Conservation (phyloP, 2,113 vertebrate species). For the Microtus richardsoni region DNA sequence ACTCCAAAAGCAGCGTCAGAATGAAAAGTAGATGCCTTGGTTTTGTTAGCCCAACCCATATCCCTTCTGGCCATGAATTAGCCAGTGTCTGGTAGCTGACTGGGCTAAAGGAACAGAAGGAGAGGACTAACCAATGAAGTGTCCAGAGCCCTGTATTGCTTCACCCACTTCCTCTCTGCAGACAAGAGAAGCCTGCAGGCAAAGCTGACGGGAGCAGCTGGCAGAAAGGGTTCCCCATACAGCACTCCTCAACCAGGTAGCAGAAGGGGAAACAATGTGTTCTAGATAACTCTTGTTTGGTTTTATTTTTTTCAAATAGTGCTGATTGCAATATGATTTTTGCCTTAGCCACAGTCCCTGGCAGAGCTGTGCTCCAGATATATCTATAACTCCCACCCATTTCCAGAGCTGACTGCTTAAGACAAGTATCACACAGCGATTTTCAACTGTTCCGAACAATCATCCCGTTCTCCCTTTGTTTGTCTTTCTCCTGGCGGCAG, state of each 20-base stretch:
- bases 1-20: neutral
- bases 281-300: neutral
- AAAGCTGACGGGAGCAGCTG: neutral
- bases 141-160: neutral
- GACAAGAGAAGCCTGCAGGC: neutral
- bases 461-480: neutral
- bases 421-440: neutral
- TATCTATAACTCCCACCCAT: neutral
- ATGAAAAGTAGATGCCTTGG: neutral
- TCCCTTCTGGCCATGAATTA: neutral
- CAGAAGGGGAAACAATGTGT: neutral
- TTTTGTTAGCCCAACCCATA: neutral
- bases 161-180: neutral
- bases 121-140: neutral
- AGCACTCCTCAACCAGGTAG: neutral
- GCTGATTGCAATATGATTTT: neutral
- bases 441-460: neutral
- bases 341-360: neutral
- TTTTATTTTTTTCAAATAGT: neutral
- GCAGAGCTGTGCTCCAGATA: neutral
- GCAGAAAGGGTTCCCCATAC: fast-evolving
- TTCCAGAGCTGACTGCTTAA: no score
- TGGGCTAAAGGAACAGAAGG: neutral
- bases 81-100: neutral
- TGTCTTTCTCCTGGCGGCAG: neutral